These are phyloP conservation scores for Lithodes maja DNA, from an alignment of 2,888 invertebrate species.

Conservation along the genomic window DNA sequence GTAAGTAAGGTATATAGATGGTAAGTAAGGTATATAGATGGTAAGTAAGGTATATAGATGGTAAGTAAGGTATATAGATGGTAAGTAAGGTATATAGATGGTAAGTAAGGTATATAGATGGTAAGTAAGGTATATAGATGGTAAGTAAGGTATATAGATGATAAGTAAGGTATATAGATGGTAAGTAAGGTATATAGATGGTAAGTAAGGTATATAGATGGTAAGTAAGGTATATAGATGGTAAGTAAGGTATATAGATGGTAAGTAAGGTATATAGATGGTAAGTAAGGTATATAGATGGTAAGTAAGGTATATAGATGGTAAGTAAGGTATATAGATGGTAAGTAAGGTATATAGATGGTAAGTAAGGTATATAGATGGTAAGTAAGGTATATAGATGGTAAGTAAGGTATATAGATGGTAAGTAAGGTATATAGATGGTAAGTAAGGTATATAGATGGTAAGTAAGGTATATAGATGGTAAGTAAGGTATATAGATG, in stretches of 20 bases:
- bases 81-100: background rate
- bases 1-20: background rate
- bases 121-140: background rate
- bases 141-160: too few relatives aligned
- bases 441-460: background rate
- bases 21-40: too few relatives aligned
- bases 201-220: background rate
- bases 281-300: background rate
- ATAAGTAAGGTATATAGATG: background rate
- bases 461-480: too few relatives aligned
- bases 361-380: background rate
- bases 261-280: too few relatives aligned
- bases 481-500: background rate
- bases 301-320: too few relatives aligned
- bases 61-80: too few relatives aligned
- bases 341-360: too few relatives aligned
- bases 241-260: background rate
- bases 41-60: background rate
- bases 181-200: too few relatives aligned
- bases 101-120: too few relatives aligned
- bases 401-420: background rate
- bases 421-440: too few relatives aligned
- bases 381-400: too few relatives aligned
- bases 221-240: too few relatives aligned
- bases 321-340: background rate